These are phyloP conservation scores for Pammene aurita DNA, from an alignment of 2,888 invertebrate species.

Conservation along the genomic window DNA sequence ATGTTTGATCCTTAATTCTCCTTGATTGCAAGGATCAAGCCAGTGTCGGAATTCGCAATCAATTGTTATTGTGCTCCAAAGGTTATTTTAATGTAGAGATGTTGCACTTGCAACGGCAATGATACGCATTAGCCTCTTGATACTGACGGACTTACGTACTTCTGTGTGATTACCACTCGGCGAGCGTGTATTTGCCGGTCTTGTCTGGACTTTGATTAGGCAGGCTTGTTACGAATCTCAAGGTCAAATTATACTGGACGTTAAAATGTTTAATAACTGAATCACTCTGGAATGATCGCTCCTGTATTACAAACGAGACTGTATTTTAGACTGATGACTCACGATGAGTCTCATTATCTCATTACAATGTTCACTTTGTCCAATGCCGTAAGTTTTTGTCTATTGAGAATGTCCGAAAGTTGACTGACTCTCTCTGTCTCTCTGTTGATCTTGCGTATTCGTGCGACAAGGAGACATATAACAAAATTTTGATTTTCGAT, in stretches of 20 bases:
- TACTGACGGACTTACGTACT: neutral
- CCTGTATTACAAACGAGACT: conserved; percentile 1
- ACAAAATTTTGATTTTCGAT: too few relatives aligned
- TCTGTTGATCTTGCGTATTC: too few relatives aligned
- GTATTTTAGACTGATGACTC: conserved; percentile 1
- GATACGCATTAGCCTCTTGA: conserved; percentile 22
- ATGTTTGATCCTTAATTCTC: neutral
- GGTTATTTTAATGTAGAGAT: conserved; percentile 35
- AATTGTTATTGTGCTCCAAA: conserved; percentile 24
- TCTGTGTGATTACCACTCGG: neutral
- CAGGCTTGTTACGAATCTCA: neutral
- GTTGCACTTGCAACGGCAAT: conserved; percentile 29
- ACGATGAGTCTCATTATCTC: neutral
- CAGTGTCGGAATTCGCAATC: conserved; percentile 18
- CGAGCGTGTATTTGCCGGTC: too few relatives aligned
- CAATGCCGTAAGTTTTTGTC: neutral
- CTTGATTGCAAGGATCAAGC: neutral
- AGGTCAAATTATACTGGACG: too few relatives aligned
- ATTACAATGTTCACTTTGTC: neutral
- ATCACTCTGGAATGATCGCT: too few relatives aligned
- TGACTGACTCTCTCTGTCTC: too few relatives aligned
- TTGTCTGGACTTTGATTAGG: neutral
- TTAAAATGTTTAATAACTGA: too few relatives aligned
- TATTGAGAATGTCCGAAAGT: too few relatives aligned
- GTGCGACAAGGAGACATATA: too few relatives aligned